A percentile compares a stretch with the other conserved stretches of the same genome.
Evolutionary conservation across 1,140 invertebrate genomes (phyloP).

Genomic region (Leptonema lineaticorne): DNA sequence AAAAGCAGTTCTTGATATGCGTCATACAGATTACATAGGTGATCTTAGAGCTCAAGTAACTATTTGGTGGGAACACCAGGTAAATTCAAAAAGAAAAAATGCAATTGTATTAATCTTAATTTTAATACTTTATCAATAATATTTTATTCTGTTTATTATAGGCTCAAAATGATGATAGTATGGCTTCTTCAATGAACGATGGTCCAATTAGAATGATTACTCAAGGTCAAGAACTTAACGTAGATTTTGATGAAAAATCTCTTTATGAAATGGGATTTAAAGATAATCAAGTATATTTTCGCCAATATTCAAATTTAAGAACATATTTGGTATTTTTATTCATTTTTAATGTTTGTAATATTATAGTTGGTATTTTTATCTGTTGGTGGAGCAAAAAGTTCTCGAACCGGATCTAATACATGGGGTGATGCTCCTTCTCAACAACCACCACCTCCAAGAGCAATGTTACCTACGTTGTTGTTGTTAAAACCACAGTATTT

Average conservation of each 20-base stretch:
- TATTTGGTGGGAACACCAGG: conserved; percentile 80
- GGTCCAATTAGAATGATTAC: conserved; percentile 89
- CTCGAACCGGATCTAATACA: conserved; percentile 70
- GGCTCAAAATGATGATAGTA: conserved; percentile 55
- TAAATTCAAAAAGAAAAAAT: too few relatives aligned
- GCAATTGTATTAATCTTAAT: background rate
- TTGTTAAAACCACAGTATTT: conserved; percentile 84
- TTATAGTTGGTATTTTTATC: conserved; percentile 84
- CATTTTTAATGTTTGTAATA: background rate
- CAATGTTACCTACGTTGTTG: conserved; percentile 81
- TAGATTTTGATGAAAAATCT: conserved; percentile 91
- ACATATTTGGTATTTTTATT: background rate
- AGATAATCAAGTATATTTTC: conserved; percentile 73
- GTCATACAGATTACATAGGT: conserved; percentile 81
- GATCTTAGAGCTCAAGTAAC: conserved; percentile 90
- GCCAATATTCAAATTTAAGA: too few relatives aligned
- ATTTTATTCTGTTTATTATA: conserved; percentile 33
- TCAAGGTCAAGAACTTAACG: conserved; percentile 88
- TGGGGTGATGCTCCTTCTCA: conserved; percentile 73
- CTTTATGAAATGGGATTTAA: conserved; percentile 89
- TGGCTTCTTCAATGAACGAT: conserved; percentile 70
- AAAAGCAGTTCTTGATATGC: conserved; percentile 72
- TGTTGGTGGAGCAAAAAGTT: conserved; percentile 51
- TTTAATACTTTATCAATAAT: background rate
- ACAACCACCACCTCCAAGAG: conserved; percentile 75